Evolutionary conservation across 2,113 vertebrate genomes (phyloP), one percentile per base, ranked within the genome.

Genomic region (Hippolais icterina): DNA sequence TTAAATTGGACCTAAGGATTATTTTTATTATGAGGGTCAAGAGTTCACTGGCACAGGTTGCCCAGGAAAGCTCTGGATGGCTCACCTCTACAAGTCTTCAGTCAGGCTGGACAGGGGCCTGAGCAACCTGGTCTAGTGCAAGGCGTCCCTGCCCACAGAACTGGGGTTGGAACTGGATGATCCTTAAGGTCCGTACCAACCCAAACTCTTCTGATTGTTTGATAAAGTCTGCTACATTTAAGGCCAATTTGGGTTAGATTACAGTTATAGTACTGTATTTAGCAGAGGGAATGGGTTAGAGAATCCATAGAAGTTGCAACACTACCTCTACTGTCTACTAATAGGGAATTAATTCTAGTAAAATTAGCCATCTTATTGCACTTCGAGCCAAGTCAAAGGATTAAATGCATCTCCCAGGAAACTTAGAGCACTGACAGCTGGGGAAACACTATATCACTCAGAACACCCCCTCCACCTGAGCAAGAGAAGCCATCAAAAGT

Each of bases 11-110:
- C 28, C 4, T 15, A 44, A 65, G 2, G 23, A 7, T 24, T 25
- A 4, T 14, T 59, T 81, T 60, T 19, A 23, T 15, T 9, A 16
- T 7, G 39, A 50, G 1, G 7, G 9, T 54, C 0, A 0, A 27
- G 9, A 83, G 23, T 54, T 54, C 11, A 22, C 35, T 28, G 11
- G 20, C 12, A 85, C 8, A 47, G 19, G 14, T 0, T 80, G 37
- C 46, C 23, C 44, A 39, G 9, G 19, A 41, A 47, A 80, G 42
- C 0, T 54, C 25, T 11, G 10, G 22, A 54, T 41, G 9, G 2
- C 4, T 5, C 7, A 8, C 4, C 8, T 7, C 0, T 18, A 2
- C 2, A 50, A 50, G 5, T 3, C 7, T 19, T 75, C 5, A 27
- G 22, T 11, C 41, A 69, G 8, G 15, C 0, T 46, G 14, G n/a